Conservation (phyloP, 2,797 vertebrate genomes). For the Gymnoscopelus braueri region DNA sequence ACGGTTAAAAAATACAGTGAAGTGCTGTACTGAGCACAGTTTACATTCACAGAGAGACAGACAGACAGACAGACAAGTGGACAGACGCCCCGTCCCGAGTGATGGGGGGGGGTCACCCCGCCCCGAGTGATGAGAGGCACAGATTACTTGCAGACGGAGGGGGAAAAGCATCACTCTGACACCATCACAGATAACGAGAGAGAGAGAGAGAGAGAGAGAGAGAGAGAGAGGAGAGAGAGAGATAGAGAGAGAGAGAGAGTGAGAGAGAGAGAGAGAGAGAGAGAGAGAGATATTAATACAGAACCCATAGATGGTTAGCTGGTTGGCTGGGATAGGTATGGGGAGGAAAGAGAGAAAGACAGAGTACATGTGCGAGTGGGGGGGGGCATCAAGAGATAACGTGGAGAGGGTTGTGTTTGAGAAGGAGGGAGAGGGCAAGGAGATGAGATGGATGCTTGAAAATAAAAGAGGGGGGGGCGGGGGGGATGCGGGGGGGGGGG, state of each 20-base stretch:
- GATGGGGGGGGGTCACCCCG: not conserved
- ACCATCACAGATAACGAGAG: constrained; percentile 45
- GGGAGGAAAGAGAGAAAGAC: constrained; percentile 35
- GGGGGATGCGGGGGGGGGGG: not conserved
- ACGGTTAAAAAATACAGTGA: not conserved
- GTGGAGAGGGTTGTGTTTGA: constrained; percentile 34
- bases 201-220: constrained; percentile 5
- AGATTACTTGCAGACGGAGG: constrained; percentile 47
- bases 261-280: constrained; percentile 35
- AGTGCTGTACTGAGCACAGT: constrained; percentile 3
- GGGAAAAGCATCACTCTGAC: constrained; percentile 49
- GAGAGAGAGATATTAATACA: constrained; percentile 37
- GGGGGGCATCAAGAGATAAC: too few species aligned
- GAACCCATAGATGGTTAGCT: not conserved
- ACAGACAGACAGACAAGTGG: constrained; percentile 8
- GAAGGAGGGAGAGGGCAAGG: constrained; percentile 22
- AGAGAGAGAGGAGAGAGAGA: too few species aligned
- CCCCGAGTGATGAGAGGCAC: constrained; percentile 49
- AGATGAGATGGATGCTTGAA: not conserved
- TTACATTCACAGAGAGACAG: constrained; percentile 26
- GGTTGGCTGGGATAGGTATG: not conserved
- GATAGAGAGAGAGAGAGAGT: constrained; percentile 41
- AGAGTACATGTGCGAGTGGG: constrained; percentile 47
- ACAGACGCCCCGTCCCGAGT: too few species aligned
- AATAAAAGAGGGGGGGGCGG: not conserved